Conservation (phyloP, 2,113 vertebrate genomes). For the Crotalus horridus region DNA sequence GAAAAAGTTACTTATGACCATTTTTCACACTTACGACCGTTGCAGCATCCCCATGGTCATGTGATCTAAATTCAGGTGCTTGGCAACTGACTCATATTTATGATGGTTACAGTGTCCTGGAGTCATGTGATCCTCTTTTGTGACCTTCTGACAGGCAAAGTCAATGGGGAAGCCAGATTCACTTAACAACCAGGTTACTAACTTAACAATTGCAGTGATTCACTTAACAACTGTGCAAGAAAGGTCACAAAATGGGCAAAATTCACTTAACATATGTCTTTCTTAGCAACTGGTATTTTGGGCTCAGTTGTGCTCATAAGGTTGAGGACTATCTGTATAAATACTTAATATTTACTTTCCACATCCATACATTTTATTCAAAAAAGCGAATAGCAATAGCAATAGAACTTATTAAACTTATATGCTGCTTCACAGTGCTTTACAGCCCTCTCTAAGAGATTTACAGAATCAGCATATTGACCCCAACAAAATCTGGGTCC, state of each 20-base stretch:
- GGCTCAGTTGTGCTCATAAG: background rate
- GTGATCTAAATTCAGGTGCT: background rate
- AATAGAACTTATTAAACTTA: too few species aligned
- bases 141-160: background rate
- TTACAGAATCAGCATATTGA: too few species aligned
- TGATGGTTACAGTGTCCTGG: background rate
- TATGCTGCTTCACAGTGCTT: too few species aligned
- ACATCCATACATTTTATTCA: background rate
- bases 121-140: background rate
- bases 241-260: background rate
- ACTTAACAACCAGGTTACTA: background rate
- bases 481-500: too few species aligned
- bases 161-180: background rate
- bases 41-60: background rate
- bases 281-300: background rate
- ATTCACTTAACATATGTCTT: background rate
- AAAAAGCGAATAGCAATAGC: background rate
- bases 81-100: background rate
- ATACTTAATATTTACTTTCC: background rate
- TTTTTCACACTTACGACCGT: background rate
- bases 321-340: background rate
- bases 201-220: background rate
- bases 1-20: background rate
- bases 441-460: too few species aligned
- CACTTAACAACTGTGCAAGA: background rate